Evolutionary conservation across 2,797 vertebrate species (phyloP), one percentile per base, ranked within the genome.

Genomic region (Chaetophractus vellerosus): DNA sequence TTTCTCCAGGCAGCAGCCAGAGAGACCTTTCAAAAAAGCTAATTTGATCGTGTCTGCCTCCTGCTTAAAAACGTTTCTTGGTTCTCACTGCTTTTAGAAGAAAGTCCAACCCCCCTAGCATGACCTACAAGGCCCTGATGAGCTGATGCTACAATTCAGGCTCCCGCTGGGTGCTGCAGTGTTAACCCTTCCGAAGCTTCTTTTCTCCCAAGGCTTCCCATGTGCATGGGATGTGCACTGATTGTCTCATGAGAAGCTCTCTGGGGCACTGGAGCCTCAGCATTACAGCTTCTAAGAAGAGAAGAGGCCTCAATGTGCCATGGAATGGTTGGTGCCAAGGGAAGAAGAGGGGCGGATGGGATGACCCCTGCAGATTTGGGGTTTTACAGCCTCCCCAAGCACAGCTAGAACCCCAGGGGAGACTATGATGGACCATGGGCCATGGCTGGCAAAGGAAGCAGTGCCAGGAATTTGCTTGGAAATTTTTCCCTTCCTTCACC

Each of bases 11-110:
- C 8, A 33, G 87, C 66, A 93, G 84, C 38, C 64, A 85, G 33
- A 86, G 31, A 45, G 92, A 94, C 61, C 76, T 92, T 96, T 85
- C 61, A 33, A 14, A 63, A 81, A 80, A 82, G 36, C 75, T 89
- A 86, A 88, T 31, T 64, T 28, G 55, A 81, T 90, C 55, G 59
- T 15, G 28, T 84, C 66, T 92, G n/a, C 72, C 41, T 90, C 81
- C 68, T 31, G 78, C 31, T 75, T 79, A 16, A 86, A 64, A 91
- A 84, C 12, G 18, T 36, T 72, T 86, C 50, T 80, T 12, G 38
- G 68, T 55, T 93, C 45, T 24, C 3, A 4, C 3, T 36, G 45
- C n/a, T 23, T 69, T 74, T 38, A 75, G 86, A 84, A 63, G 23
- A 88, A 36, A 50, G 57, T 14, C 24, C 28, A 48, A 19, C 11